Evolutionary conservation across 1,140 invertebrate species (phyloP).

Genomic region (Pseudomyrmex gracilis): DNA sequence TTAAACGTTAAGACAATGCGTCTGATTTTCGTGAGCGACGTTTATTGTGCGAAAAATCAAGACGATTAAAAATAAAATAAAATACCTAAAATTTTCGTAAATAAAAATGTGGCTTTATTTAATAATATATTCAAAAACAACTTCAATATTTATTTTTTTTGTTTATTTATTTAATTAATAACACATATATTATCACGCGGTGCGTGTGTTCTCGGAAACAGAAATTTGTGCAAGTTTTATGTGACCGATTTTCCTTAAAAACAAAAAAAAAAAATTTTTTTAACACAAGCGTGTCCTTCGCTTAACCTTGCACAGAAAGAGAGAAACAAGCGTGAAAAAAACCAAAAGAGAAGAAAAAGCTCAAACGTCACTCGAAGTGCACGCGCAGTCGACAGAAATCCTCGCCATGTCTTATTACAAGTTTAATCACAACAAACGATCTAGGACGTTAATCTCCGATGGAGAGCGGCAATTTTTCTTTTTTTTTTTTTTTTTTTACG

Average conservation of each 20-base stretch:
- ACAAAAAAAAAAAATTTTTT: too few species aligned
- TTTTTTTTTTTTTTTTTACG: constrained; percentile 25
- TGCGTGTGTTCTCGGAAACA: too few species aligned
- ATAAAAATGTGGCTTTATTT: too few species aligned
- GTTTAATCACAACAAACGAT: constrained; percentile 77
- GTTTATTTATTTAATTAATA: too few species aligned
- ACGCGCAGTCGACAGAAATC: constrained; percentile 28
- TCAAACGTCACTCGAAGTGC: constrained; percentile 27
- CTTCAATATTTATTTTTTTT: too few species aligned
- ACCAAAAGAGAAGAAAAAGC: constrained; percentile 9
- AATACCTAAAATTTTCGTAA: too few species aligned
- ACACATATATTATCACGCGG: too few species aligned
- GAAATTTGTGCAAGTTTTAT: too few species aligned
- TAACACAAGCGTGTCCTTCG: background rate
- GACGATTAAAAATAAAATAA: too few species aligned
- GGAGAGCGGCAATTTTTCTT: constrained; percentile 75
- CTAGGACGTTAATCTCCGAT: constrained; percentile 76
- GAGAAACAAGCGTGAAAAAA: background rate
- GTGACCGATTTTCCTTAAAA: too few species aligned
- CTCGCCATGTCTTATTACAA: constrained; percentile 62
- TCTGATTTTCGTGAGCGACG: background rate
- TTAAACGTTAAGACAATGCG: constrained; percentile 3
- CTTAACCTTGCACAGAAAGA: background rate
- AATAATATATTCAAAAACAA: too few species aligned
- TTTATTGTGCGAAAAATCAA: background rate